These are phyloP conservation scores for Elaeidobius kamerunicus DNA, from an alignment of 2,888 invertebrate species.

Conservation along the genomic window DNA sequence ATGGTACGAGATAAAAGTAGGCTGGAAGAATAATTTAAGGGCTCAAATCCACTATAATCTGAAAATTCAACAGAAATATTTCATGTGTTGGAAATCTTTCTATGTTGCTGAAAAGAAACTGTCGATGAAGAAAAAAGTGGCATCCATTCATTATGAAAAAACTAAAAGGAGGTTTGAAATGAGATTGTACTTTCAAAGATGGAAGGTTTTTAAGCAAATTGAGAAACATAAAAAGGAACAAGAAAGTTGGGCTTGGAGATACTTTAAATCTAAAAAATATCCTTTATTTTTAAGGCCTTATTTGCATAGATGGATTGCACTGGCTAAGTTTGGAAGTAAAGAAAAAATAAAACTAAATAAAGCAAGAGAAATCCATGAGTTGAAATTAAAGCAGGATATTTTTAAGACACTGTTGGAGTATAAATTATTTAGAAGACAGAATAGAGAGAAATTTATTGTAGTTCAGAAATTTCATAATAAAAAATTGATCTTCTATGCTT, in stretches of 20 bases:
- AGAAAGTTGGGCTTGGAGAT: slow-evolving; percentile 30
- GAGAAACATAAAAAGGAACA: slow-evolving; percentile 30
- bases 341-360: slow-evolving; percentile 12
- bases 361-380: slow-evolving; percentile 29
- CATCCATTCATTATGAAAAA: slow-evolving; percentile 34
- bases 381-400: slow-evolving; percentile 27
- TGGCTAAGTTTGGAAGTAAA: slow-evolving; percentile 1
- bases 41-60: slow-evolving; percentile 40
- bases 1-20: slow-evolving; percentile 39
- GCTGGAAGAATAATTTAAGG: slow-evolving; percentile 39
- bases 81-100: slow-evolving; percentile 36
- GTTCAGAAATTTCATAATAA: slow-evolving; percentile 26
- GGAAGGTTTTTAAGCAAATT: slow-evolving; percentile 33
- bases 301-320: slow-evolving; percentile 36
- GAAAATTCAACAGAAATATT: slow-evolving; percentile 32
- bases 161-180: slow-evolving; percentile 31
- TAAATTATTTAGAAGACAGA: slow-evolving; percentile 17
- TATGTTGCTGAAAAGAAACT: slow-evolving; percentile 27
- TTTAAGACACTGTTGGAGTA: slow-evolving; percentile 22
- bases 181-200: slow-evolving; percentile 32
- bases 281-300: slow-evolving; percentile 31
- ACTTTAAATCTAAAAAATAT: slow-evolving; percentile 37
- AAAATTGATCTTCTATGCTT: slow-evolving; percentile 26
- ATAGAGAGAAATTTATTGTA: slow-evolving; percentile 18
- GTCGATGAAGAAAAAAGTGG: slow-evolving; percentile 34